A percentile compares a stretch with the other conserved stretches of the same genome.
Conservation (phyloP, 2,888 invertebrate species). For the Eurytoma californica region DNA sequence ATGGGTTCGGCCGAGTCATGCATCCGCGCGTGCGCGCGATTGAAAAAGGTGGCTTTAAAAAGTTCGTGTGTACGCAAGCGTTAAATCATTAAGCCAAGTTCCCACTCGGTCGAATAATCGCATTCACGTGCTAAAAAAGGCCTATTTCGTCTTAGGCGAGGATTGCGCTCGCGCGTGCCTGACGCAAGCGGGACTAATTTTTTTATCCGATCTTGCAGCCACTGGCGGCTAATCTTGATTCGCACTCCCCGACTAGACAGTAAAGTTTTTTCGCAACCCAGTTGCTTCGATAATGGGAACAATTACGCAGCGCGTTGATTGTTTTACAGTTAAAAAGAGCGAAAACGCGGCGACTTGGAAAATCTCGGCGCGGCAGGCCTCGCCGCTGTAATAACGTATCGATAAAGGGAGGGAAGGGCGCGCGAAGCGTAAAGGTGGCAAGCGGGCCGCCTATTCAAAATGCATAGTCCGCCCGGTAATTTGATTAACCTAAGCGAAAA, state of each 20-base stretch:
- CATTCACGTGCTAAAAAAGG: conserved; percentile 27
- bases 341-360: too few relatives aligned
- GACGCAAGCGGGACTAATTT: neutral
- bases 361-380: neutral
- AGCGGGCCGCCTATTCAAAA: conserved; percentile 66
- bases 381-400: neutral
- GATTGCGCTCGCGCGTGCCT: conserved; percentile 10
- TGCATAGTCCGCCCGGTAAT: conserved; percentile 71
- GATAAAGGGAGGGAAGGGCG: conserved; percentile 46
- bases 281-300: neutral
- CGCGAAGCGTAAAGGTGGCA: conserved; percentile 50
- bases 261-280: neutral
- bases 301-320: too few relatives aligned
- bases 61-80: conserved; percentile 56
- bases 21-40: conserved; percentile 66
- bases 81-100: conserved; percentile 45
- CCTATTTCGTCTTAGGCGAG: conserved; percentile 15
- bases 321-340: too few relatives aligned
- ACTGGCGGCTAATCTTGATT: conserved; percentile 17
- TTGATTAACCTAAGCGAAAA: conserved; percentile 74
- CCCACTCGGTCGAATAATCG: conserved; percentile 20
- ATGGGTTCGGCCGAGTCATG: conserved; percentile 61
- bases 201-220: conserved; percentile 33
- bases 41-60: conserved; percentile 63
- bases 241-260: neutral